These are phyloP conservation scores for Mimachlamys varia DNA, from an alignment of 2,888 invertebrate species.

Conservation along the genomic window DNA sequence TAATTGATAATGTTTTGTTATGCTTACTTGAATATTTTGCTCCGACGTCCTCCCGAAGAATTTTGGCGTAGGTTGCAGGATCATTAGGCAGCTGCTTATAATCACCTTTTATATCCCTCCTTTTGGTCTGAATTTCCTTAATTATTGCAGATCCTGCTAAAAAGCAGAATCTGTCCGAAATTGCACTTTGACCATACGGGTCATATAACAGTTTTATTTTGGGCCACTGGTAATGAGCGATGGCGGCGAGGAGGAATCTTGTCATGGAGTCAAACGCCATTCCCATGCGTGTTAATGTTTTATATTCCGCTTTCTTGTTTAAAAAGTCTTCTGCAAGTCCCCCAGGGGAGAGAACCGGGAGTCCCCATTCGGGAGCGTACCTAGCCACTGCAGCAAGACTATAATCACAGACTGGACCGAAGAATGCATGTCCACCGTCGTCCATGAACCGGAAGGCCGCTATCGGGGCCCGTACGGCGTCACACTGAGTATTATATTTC, in stretches of 20 bases:
- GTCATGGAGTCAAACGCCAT: slow-evolving; percentile 59
- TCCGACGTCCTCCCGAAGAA: slow-evolving; percentile 67
- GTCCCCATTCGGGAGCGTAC: slow-evolving; percentile 94
- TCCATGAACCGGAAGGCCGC: slow-evolving; percentile 72
- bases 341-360: slow-evolving; percentile 90
- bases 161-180: slow-evolving; percentile 88
- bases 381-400: slow-evolving; percentile 94
- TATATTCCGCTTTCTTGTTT: slow-evolving; percentile 55
- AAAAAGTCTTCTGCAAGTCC: slow-evolving; percentile 78
- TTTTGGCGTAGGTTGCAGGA: slow-evolving; percentile 48
- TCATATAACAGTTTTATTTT: slow-evolving; percentile 81
- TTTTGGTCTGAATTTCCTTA: slow-evolving; percentile 81
- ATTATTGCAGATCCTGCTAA: slow-evolving; percentile 88
- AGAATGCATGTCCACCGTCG: slow-evolving; percentile 67
- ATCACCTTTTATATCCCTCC: background rate
- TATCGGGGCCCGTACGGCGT: slow-evolving; percentile 68
- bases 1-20: background rate
- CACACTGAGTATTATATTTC: slow-evolving; percentile 72
- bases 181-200: slow-evolving; percentile 87
- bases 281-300: slow-evolving; percentile 68
- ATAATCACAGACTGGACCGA: slow-evolving; percentile 82
- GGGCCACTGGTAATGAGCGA: slow-evolving; percentile 42
- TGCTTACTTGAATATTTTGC: slow-evolving; percentile 50
- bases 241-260: slow-evolving; percentile 45
- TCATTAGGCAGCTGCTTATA: background rate